Evolutionary conservation across 2,888 invertebrate species (phyloP).

Genomic region (Eremobia ochroleuca): DNA sequence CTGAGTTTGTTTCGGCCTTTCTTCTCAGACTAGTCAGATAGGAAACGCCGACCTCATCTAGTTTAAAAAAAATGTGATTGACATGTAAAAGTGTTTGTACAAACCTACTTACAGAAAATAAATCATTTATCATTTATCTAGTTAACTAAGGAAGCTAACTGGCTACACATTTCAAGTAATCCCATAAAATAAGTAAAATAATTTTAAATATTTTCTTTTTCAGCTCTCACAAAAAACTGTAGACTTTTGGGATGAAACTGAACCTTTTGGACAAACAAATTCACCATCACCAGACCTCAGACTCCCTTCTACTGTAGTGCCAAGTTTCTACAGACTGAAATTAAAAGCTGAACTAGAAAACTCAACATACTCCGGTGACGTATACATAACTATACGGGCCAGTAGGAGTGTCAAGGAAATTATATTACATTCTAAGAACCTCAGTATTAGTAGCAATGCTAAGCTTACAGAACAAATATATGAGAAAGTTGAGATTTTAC

Average conservation of each 20-base stretch:
- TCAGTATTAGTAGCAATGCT: slow-evolving; percentile 81
- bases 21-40: no score
- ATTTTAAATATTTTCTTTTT: slow-evolving; percentile 31
- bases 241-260: slow-evolving; percentile 86
- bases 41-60: no score
- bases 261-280: slow-evolving; percentile 80
- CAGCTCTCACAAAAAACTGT: slow-evolving; percentile 72
- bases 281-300: slow-evolving; percentile 80
- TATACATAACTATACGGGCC: slow-evolving; percentile 87
- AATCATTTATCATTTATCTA: no score
- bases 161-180: neutral
- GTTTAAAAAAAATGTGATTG: no score
- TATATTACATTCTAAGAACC: slow-evolving; percentile 89
- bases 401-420: slow-evolving; percentile 82
- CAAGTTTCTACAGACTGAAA: slow-evolving; percentile 91
- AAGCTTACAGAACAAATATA: slow-evolving; percentile 87
- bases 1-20: no score
- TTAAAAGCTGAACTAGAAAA: slow-evolving; percentile 89
- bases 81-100: no score
- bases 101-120: no score
- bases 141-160: no score
- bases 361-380: slow-evolving; percentile 84
- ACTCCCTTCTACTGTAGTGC: slow-evolving; percentile 88
- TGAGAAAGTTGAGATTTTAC: slow-evolving; percentile 80
- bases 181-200: neutral